A percentile compares a stretch with the other conserved stretches of the same genome.
Conservation (phyloP, 2,797 vertebrate species). For the Cynopterus sphinx region DNA sequence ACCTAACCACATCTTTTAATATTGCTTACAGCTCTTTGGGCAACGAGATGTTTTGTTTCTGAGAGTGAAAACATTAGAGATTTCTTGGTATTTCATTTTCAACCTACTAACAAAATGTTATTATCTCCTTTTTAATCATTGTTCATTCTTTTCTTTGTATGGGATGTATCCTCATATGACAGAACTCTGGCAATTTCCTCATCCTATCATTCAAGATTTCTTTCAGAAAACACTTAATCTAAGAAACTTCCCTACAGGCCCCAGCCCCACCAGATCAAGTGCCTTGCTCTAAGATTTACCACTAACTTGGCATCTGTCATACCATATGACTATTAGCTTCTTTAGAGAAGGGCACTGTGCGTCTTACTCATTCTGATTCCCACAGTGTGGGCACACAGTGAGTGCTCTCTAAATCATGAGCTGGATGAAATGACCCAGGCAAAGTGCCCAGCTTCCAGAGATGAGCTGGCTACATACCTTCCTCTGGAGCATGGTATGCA, state of each 20-base stretch:
- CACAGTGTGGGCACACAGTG: not conserved
- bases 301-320: not conserved
- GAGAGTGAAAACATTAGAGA: slow-evolving; percentile 1
- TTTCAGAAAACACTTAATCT: not conserved
- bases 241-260: not conserved
- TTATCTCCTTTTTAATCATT: not conserved
- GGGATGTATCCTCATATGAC: not conserved
- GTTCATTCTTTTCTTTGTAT: not conserved
- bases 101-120: not conserved
- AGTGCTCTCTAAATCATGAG: not conserved
- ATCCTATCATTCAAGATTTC: not conserved
- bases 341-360: not conserved
- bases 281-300: not conserved
- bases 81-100: slow-evolving; percentile 30
- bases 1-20: not conserved
- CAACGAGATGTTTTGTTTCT: not conserved
- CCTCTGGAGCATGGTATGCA: slow-evolving; percentile 96
- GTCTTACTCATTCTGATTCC: not conserved
- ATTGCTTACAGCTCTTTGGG: not conserved
- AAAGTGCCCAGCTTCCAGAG: not conserved
- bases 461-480: slow-evolving; percentile 86
- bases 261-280: not conserved
- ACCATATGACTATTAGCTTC: not conserved
- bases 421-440: not conserved
- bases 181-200: not conserved